Conservation (phyloP, 2,888 invertebrate species). For the Dermolepida albohirtum region DNA sequence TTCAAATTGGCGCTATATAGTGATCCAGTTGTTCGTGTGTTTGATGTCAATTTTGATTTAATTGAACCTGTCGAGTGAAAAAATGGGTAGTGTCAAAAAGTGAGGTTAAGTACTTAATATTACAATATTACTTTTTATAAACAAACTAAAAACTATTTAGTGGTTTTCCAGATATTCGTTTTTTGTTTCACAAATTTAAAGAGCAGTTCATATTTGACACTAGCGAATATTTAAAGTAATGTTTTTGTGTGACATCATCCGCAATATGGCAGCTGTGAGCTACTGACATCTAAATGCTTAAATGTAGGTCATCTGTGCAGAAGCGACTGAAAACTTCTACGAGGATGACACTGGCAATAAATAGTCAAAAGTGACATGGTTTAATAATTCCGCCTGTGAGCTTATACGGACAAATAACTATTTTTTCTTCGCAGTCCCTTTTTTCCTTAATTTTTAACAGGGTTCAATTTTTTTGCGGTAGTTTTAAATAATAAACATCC, state of each 20-base stretch:
- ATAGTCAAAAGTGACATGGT: constrained; percentile 32
- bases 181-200: neutral
- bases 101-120: constrained; percentile 30
- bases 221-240: neutral
- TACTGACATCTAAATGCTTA: constrained; percentile 52
- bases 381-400: constrained; percentile 12
- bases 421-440: neutral
- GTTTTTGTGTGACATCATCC: constrained; percentile 47
- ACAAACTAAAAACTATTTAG: neutral
- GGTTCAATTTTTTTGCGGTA: constrained; percentile 3
- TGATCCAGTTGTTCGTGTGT: neutral
- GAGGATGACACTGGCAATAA: constrained; percentile 17
- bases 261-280: constrained; percentile 55
- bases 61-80: neutral
- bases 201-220: neutral
- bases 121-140: constrained; percentile 15
- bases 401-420: constrained; percentile 2
- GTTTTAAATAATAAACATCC: constrained; percentile 12
- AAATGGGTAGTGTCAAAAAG: constrained; percentile 17
- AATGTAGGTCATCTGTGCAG: constrained; percentile 54
- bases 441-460: neutral
- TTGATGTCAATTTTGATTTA: constrained; percentile 49
- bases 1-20: constrained; percentile 4
- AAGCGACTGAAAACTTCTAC: constrained; percentile 31
- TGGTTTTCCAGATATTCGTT: neutral